These are phyloP conservation scores for Pampusana beccarii DNA, from an alignment of 2,113 vertebrate species.

Conservation along the genomic window DNA sequence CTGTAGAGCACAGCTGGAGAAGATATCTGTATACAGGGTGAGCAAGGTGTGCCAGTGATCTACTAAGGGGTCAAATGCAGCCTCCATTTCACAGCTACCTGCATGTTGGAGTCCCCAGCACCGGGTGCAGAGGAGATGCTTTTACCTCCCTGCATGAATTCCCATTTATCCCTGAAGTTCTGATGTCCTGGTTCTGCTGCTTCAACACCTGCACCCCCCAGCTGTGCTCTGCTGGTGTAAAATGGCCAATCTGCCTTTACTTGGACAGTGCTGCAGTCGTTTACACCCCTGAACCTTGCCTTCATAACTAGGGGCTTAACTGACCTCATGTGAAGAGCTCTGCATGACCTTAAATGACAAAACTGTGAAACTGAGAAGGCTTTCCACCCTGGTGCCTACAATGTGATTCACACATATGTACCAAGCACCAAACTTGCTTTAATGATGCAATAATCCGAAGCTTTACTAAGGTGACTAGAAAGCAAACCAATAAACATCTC, in stretches of 20 bases:
- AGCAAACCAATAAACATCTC: background rate
- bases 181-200: background rate
- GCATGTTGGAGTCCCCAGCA: background rate
- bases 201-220: background rate
- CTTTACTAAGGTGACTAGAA: conserved; percentile 10
- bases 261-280: background rate
- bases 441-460: background rate
- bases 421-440: background rate
- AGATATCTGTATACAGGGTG: background rate
- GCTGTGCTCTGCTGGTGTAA: background rate
- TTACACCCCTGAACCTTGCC: background rate
- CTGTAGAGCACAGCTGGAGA: background rate
- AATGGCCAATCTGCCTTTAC: background rate
- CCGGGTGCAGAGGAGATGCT: background rate
- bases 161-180: background rate
- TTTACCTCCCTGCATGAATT: background rate
- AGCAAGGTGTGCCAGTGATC: background rate
- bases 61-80: background rate
- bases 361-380: background rate
- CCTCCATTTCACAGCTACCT: background rate
- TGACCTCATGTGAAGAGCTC: background rate
- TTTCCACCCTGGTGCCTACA: background rate
- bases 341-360: background rate
- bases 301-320: background rate
- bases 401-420: background rate